phyloP scores from a whole-genome alignment of 2,797 vertebrate genomes.

The Paramormyrops hopkinsi region DNA sequence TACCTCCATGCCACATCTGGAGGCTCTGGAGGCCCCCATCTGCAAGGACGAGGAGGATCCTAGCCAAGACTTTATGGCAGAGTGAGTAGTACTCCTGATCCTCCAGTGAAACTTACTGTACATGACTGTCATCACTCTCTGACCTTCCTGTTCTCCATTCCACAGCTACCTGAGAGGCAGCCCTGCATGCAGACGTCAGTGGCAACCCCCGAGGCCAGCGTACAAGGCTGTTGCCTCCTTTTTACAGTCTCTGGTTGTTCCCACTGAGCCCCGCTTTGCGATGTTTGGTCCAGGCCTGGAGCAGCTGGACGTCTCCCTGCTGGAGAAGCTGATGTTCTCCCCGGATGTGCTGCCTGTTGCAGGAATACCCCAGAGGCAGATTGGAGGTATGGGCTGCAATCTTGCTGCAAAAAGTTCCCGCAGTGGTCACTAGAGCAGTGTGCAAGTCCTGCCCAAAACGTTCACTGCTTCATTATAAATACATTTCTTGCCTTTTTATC shows the following conservation, averaged over 20 bases:
- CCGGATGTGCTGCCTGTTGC: constrained; percentile 72
- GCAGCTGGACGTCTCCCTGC: constrained; percentile 79
- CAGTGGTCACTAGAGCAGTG: neutral
- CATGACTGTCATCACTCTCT: neutral
- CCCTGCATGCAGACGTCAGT: constrained; percentile 67
- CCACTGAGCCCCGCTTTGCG: constrained; percentile 78
- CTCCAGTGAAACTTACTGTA: neutral
- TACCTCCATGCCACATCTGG: constrained; percentile 70
- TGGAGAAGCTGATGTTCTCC: constrained; percentile 77
- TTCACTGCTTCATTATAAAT: neutral
- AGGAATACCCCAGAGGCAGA: constrained; percentile 74
- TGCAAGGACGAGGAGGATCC: constrained; percentile 40
- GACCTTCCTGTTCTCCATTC: neutral
- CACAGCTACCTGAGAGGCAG: constrained; percentile 80
- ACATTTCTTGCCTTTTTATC: neutral
- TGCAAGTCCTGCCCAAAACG: neutral
- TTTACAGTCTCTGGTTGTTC: constrained; percentile 73
- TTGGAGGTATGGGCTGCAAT: constrained; percentile 66
- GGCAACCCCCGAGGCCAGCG: constrained; percentile 57
- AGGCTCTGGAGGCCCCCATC: constrained; percentile 59
- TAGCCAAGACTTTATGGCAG: constrained; percentile 75
- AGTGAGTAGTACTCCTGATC: constrained; percentile 59
- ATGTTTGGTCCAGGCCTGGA: constrained; percentile 95
- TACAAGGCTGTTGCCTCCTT: constrained; percentile 74
- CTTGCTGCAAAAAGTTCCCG: constrained; percentile 11